Evolutionary conservation across 2,888 invertebrate genomes (phyloP).

Genomic region (Diplazon laetatorius): DNA sequence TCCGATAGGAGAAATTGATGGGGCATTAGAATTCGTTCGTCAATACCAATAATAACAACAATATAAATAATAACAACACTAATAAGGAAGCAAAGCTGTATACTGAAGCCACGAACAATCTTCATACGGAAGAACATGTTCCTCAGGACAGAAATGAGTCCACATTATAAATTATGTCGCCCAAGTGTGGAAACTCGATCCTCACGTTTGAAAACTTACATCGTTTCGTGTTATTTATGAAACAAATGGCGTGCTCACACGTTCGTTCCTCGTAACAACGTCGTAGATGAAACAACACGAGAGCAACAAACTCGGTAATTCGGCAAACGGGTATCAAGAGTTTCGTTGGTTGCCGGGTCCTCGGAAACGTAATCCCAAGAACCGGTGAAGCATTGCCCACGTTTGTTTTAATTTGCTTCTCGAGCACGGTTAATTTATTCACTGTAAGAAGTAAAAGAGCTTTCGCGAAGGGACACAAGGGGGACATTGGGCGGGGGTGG

Average conservation of each 20-base stretch:
- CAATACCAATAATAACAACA: no score
- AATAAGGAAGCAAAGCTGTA: slow-evolving; percentile 26
- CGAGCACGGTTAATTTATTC: slow-evolving; percentile 70
- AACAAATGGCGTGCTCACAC: slow-evolving; percentile 37
- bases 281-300: neutral
- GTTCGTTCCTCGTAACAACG: slow-evolving; percentile 21
- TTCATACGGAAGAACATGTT: slow-evolving; percentile 25
- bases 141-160: slow-evolving; percentile 30
- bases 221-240: slow-evolving; percentile 62
- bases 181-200: slow-evolving; percentile 62
- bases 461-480: slow-evolving; percentile 28
- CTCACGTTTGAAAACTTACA: slow-evolving; percentile 64
- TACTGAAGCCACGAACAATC: neutral
- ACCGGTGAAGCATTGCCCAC: slow-evolving; percentile 66
- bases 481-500: slow-evolving; percentile 16
- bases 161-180: slow-evolving; percentile 61
- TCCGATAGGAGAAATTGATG: no score
- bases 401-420: slow-evolving; percentile 71
- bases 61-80: slow-evolving; percentile 39
- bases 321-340: slow-evolving; percentile 44
- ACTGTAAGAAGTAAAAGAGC: slow-evolving; percentile 69
- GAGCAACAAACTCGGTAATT: neutral
- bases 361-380: slow-evolving; percentile 64
- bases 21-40: no score
- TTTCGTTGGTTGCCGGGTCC: slow-evolving; percentile 56